Conservation (phyloP, 2,113 vertebrate species). For the Psittacula cyanocephala region DNA sequence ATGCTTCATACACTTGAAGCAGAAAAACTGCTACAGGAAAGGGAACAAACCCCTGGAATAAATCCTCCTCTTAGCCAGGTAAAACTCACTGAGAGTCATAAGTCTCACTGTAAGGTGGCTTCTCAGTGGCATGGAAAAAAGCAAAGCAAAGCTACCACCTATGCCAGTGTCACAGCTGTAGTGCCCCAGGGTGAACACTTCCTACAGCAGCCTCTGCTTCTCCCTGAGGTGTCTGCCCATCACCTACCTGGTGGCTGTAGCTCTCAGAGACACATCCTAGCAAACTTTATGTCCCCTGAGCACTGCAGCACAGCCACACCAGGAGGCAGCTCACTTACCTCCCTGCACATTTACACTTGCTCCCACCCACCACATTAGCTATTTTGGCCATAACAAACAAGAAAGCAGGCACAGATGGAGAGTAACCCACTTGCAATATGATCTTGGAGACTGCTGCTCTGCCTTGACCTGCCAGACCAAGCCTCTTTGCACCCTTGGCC, state of each 20-base stretch:
- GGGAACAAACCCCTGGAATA: background rate
- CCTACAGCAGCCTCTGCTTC: background rate
- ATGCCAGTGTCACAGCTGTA: accelerated
- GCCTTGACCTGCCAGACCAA: background rate
- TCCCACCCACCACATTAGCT: background rate
- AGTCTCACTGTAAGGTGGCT: background rate
- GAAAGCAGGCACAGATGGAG: background rate
- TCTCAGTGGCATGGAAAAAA: background rate
- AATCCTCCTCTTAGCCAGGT: background rate
- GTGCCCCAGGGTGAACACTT: background rate
- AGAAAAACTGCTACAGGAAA: background rate
- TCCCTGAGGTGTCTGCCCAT: background rate
- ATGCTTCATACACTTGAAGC: background rate
- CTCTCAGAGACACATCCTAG: background rate
- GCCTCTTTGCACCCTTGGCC: background rate
- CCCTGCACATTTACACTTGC: accelerated
- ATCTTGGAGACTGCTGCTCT: background rate
- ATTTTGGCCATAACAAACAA: background rate
- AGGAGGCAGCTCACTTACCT: background rate
- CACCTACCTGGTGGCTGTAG: accelerated
- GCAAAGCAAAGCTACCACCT: background rate
- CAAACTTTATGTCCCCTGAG: background rate
- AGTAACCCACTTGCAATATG: background rate
- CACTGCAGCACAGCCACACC: background rate
- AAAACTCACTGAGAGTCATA: background rate